phyloP scores from a whole-genome alignment of 1,140 invertebrate species.

The Drosophila virilis region DNA sequence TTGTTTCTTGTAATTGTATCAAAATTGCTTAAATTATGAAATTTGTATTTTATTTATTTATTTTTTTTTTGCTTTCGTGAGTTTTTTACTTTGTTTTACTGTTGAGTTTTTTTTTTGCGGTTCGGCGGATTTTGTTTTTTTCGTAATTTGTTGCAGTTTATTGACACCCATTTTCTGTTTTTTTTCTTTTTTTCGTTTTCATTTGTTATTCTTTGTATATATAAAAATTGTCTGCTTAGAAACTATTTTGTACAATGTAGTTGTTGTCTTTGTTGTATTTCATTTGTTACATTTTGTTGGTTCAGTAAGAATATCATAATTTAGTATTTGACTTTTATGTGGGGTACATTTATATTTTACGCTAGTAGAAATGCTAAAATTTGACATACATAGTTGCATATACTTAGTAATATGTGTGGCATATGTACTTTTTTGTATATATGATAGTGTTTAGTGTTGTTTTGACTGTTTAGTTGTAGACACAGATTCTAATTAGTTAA shows the following conservation, averaged over 20 bases:
- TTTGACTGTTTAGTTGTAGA: slow-evolving; percentile 52
- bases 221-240: slow-evolving; percentile 74
- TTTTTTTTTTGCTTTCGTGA: slow-evolving; percentile 26
- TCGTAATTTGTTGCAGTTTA: slow-evolving; percentile 42
- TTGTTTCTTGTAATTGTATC: slow-evolving; percentile 54
- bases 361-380: slow-evolving; percentile 75
- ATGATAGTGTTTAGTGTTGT: slow-evolving; percentile 39
- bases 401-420: slow-evolving; percentile 53
- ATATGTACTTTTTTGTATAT: slow-evolving; percentile 45
- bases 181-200: slow-evolving; percentile 15
- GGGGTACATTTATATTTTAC: slow-evolving; percentile 39
- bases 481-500: slow-evolving; percentile 43
- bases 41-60: slow-evolving; percentile 14
- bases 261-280: slow-evolving; percentile 77
- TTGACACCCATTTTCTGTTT: slow-evolving; percentile 49
- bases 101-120: slow-evolving; percentile 27
- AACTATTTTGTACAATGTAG: slow-evolving; percentile 79
- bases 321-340: slow-evolving; percentile 30
- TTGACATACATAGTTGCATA: slow-evolving; percentile 69
- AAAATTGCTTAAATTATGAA: slow-evolving; percentile 64
- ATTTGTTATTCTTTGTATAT: slow-evolving; percentile 49
- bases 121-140: slow-evolving; percentile 62
- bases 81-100: slow-evolving; percentile 24
- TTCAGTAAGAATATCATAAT: slow-evolving; percentile 42
- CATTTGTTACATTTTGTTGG: slow-evolving; percentile 58